Percentiles rank a stretch among this genome's conserved stretches.
These are phyloP conservation scores for Mythimna impura DNA, from an alignment of 2,888 invertebrate species.

Conservation along the genomic window DNA sequence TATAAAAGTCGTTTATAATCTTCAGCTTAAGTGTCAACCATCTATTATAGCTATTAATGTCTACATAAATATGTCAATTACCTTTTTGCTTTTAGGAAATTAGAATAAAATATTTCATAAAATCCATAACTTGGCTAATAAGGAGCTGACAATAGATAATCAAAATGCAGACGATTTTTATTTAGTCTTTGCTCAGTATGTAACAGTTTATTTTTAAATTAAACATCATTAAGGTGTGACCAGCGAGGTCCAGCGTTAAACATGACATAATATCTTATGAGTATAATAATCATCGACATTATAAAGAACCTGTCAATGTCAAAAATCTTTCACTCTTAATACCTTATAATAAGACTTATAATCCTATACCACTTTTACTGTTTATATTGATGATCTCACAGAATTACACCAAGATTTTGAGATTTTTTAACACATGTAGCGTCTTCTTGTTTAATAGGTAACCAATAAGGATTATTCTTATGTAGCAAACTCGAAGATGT, in stretches of 20 bases:
- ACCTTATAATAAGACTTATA: conserved; percentile 31
- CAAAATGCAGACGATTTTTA: background rate
- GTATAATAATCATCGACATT: conserved; percentile 54
- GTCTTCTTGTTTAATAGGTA: background rate
- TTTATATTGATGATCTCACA: conserved; percentile 21
- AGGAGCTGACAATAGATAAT: conserved; percentile 10
- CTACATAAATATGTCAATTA: background rate
- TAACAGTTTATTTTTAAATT: conserved; percentile 55
- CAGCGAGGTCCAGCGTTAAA: conserved; percentile 40
- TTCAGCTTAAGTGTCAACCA: background rate
- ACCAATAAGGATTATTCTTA: conserved; percentile 25
- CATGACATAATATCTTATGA: conserved; percentile 69
- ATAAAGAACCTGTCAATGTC: conserved; percentile 36
- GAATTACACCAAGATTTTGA: conserved; percentile 11
- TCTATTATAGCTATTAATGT: background rate
- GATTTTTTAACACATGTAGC: background rate
- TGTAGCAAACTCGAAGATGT: background rate
- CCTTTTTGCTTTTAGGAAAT: background rate
- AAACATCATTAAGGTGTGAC: conserved; percentile 67
- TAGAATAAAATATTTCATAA: background rate
- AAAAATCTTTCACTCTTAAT: conserved; percentile 33
- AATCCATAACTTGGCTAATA: background rate
- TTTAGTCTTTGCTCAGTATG: background rate
- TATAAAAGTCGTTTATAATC: background rate
- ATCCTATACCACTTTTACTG: conserved; percentile 23